Conservation (phyloP, 1,140 invertebrate genomes). For the Cryptotermes secundus region DNA sequence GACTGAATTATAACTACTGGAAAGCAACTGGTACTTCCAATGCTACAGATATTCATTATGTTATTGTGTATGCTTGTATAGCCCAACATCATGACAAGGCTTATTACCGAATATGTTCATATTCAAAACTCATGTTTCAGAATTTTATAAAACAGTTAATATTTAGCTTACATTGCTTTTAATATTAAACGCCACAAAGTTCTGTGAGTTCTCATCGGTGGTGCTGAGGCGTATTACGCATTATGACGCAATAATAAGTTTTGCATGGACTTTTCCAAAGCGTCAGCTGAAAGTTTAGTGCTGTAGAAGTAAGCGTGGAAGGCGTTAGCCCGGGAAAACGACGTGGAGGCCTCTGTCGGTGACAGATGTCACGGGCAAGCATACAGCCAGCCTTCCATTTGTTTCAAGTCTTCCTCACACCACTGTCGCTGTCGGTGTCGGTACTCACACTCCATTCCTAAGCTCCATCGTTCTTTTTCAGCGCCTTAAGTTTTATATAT, state of each 20-base stretch:
- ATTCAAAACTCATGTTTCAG: no score
- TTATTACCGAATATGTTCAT: no score
- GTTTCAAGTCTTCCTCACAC: conserved; percentile 4
- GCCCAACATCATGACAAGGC: no score
- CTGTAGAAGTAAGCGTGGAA: background rate
- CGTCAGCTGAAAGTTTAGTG: conserved; percentile 18
- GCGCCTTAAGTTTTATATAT: conserved; percentile 3
- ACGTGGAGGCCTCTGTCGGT: background rate
- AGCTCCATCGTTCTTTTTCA: background rate
- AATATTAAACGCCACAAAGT: background rate
- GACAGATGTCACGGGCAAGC: conserved; percentile 1
- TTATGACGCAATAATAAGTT: conserved; percentile 4
- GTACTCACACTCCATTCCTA: background rate
- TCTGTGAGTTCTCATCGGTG: background rate
- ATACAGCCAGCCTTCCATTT: background rate
- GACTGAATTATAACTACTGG: no score
- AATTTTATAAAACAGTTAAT: no score
- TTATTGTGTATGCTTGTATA: no score
- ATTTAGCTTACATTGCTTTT: background rate
- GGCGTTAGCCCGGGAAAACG: background rate
- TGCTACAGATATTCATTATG: no score
- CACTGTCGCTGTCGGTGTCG: background rate
- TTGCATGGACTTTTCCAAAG: background rate
- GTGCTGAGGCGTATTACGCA: background rate
- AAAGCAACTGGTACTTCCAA: no score